phyloP scores from a whole-genome alignment of 2,888 invertebrate genomes.

The Ectemnius lituratus region DNA sequence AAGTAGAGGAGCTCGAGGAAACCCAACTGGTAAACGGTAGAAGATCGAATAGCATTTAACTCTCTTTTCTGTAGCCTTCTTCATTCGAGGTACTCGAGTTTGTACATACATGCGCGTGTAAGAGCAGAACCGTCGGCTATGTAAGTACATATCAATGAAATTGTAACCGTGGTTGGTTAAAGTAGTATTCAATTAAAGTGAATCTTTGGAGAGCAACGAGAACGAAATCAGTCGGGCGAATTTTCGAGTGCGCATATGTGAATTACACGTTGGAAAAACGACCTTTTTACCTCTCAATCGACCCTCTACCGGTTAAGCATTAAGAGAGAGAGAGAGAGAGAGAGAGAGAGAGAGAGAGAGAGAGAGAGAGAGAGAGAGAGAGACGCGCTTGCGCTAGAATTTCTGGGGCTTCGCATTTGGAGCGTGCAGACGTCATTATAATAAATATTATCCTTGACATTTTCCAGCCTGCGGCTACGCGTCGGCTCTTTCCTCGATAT shows the following conservation, averaged over 20 bases:
- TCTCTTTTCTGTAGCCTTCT: constrained; percentile 23
- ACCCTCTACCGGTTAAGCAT: no score
- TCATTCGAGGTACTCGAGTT: constrained; percentile 28
- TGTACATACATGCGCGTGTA: constrained; percentile 15
- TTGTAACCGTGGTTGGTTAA: constrained; percentile 27
- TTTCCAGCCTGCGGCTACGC: no score
- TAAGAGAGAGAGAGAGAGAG: no score
- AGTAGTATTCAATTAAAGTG: constrained; percentile 37
- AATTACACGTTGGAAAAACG: not conserved
- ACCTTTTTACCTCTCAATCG: no score
- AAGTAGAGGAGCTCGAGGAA: constrained; percentile 26
- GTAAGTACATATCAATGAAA: not conserved
- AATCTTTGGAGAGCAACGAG: constrained; percentile 17
- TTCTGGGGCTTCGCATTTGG: no score
- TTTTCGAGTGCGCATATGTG: not conserved
- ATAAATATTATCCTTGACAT: no score
- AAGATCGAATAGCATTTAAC: constrained; percentile 30
- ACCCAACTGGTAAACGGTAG: constrained; percentile 24
- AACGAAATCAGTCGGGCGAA: constrained; percentile 2
- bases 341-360: no score
- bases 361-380: no score
- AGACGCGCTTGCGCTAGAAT: no score
- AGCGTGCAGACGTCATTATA: no score
- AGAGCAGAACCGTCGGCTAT: not conserved
- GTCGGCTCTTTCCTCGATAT: no score